A percentile compares a stretch with the other conserved stretches of the same genome.
phyloP scores from a whole-genome alignment of 2,888 invertebrate genomes.

The Dryobota labecula region DNA sequence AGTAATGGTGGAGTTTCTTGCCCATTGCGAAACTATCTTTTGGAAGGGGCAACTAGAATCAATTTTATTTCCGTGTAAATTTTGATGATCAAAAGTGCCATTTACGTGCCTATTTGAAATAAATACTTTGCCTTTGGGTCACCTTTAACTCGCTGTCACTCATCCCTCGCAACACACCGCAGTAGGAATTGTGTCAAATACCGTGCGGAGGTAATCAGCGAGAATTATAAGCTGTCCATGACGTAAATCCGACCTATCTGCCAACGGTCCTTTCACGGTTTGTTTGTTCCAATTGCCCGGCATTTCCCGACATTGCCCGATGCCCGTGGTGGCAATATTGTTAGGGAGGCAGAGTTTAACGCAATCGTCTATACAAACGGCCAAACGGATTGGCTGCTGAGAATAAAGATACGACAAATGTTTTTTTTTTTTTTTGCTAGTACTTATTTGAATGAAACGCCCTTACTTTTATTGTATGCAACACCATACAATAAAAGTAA shows the following conservation, averaged over 20 bases:
- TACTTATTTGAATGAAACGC: slow-evolving; percentile 19
- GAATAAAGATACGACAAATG: slow-evolving; percentile 45
- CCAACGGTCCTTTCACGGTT: slow-evolving; percentile 65
- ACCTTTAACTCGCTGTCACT: slow-evolving; percentile 34
- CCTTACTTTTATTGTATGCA: not conserved
- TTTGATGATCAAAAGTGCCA: too few species aligned
- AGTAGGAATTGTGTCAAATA: slow-evolving; percentile 69
- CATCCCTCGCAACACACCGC: slow-evolving; percentile 28
- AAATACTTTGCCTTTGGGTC: not conserved
- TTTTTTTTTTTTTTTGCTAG: slow-evolving; percentile 16
- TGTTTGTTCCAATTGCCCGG: slow-evolving; percentile 64
- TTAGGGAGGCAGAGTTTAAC: slow-evolving; percentile 25
- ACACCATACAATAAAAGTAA: too few species aligned
- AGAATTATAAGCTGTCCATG: slow-evolving; percentile 75
- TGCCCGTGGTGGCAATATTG: slow-evolving; percentile 42
- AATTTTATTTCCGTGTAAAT: too few species aligned
- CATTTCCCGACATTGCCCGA: slow-evolving; percentile 42
- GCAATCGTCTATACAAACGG: slow-evolving; percentile 30
- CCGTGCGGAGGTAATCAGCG: slow-evolving; percentile 73
- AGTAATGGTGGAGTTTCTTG: too few species aligned
- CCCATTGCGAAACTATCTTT: too few species aligned
- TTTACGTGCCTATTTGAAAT: too few species aligned
- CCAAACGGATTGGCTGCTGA: slow-evolving; percentile 32
- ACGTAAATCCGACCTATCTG: slow-evolving; percentile 67
- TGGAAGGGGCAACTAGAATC: too few species aligned